Conservation (phyloP, 37 sponge, comb jelly and placozoan species). For the Chondrosia reniformis region DNA sequence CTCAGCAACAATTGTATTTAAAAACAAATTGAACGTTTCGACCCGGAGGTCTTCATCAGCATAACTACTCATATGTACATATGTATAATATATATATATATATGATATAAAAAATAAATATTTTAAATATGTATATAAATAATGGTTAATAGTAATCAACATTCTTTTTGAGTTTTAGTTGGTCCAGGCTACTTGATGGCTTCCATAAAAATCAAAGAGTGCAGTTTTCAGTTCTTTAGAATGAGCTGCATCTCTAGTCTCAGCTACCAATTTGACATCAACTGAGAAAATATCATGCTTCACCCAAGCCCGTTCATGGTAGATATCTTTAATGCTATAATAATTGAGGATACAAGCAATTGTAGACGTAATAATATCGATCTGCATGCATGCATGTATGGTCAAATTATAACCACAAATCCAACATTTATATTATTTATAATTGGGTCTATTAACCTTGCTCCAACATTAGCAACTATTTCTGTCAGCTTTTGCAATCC, state of each 20-base stretch:
- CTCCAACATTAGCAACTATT: not conserved
- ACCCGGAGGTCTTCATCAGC: no score
- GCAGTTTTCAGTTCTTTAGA: slow-evolving; percentile 24
- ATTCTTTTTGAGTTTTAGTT: no score
- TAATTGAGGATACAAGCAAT: not conserved
- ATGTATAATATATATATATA: no score
- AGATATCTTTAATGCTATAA: slow-evolving; percentile 81
- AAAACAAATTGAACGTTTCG: no score
- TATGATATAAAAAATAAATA: no score
- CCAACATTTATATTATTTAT: no score
- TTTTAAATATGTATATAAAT: no score
- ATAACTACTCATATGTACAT: no score
- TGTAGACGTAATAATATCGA: not conserved
- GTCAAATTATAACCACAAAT: no score
- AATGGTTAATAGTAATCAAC: no score
- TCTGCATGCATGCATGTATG: not conserved
- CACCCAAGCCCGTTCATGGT: slow-evolving; percentile 87
- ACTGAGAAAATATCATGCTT: slow-evolving; percentile 71
- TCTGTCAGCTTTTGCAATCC: slow-evolving; percentile 53
- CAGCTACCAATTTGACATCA: slow-evolving; percentile 64
- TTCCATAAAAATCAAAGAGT: slow-evolving; percentile 41
- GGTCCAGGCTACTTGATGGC: slow-evolving; percentile 24
- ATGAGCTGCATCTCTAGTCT: slow-evolving; percentile 53
- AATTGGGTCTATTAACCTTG: slow-evolving; percentile 5
- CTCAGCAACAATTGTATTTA: no score